Percentiles rank a stretch among this genome's conserved stretches.
phyloP scores from a whole-genome alignment of 2,113 vertebrate species.

The Ceratotherium simum region DNA sequence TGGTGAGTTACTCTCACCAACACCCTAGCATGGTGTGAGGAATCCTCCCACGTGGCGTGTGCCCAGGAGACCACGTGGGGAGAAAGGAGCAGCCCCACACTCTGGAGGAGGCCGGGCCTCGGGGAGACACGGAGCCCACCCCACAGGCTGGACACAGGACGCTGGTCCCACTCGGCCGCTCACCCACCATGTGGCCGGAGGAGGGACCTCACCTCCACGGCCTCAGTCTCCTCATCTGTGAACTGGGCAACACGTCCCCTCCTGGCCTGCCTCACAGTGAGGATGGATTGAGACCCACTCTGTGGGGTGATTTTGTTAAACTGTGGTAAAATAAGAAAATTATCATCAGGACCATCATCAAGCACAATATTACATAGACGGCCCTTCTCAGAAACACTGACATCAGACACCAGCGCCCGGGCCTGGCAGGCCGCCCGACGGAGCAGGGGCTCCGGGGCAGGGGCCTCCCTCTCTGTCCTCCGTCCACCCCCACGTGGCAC shows the following conservation, averaged over 20 bases:
- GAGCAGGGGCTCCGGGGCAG: neutral
- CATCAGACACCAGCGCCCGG: accelerated
- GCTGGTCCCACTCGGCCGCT: accelerated
- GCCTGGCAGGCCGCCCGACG: neutral
- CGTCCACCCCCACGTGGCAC: neutral
- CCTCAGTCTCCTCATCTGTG: neutral
- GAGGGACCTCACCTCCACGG: neutral
- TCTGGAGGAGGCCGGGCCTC: neutral
- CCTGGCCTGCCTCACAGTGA: neutral
- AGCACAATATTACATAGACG: accelerated
- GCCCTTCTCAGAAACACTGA: accelerated
- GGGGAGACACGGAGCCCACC: accelerated
- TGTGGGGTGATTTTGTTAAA: neutral
- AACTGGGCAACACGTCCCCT: neutral
- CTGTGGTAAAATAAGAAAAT: neutral
- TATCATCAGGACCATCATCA: accelerated
- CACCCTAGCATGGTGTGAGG: accelerated
- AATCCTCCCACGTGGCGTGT: accelerated
- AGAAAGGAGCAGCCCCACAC: accelerated
- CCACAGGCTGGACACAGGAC: too few species aligned
- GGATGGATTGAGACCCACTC: accelerated
- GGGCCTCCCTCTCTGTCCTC: neutral
- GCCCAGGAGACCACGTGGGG: accelerated
- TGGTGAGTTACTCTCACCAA: too few species aligned
- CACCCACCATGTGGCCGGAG: accelerated